Evolutionary conservation across 2,888 invertebrate species (phyloP), one percentile per base, ranked within the genome.

Genomic region (Eustalomyia histrio): DNA sequence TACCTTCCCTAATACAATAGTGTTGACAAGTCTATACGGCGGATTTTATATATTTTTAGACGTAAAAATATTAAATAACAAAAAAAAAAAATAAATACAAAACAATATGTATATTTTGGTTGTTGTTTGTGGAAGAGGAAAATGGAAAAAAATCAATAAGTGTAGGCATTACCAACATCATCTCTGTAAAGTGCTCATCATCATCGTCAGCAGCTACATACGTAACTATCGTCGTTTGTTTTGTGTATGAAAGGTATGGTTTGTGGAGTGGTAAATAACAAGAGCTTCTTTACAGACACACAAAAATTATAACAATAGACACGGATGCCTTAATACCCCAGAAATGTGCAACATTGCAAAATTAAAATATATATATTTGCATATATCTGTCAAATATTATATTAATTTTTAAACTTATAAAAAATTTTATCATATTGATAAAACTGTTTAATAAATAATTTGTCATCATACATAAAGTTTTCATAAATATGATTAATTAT

Each of bases 71-170:
- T 57, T 57, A 17, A 8, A 7, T 21, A 47, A 47, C 43, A 14
- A 29, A 24, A 53, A 52, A 16, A 47, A 35, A 47, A 55, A 8
- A n/a, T 24, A 24, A 33, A 29, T 65, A 29, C 18, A 50, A n/a
- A 8, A 24, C 16, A 64, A 33, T 29, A 50, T 50, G 33, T 29
- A 50, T 50, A 52, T 18, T 29, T 10, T 43, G 18, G 39, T 21
- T 33, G 47, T 43, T n/a, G 63, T 47, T 47, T 50, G 24, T 10
- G 5, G 43, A 8, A 64, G 35, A 14, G 55, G 16, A 55, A 33
- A 12, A n/a, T 33, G 33, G 60, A 12, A 60, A 71, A 68, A 68
- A 79, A 79, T 69, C 74, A 79, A 74, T 79, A 74, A 74, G 60
- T 71, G 60, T 55, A 71, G 60, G 69, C 35, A 75, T 71, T 65